These are phyloP conservation scores for Caretta caretta DNA, from an alignment of 2,113 vertebrate genomes.

Conservation along the genomic window DNA sequence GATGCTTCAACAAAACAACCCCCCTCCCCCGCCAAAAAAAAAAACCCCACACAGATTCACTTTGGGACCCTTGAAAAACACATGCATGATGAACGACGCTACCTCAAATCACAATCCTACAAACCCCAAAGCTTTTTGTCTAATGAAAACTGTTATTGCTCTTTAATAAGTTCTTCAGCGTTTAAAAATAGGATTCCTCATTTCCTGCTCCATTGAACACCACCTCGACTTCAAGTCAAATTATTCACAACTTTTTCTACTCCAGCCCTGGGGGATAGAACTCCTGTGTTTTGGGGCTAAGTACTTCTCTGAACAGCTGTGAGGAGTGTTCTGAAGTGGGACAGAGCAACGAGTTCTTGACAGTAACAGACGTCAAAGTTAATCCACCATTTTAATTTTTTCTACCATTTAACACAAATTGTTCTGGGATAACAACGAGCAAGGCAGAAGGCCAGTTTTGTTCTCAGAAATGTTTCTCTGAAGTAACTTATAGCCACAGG, in stretches of 20 bases:
- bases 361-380: slow-evolving; percentile 50
- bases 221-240: slow-evolving; percentile 80
- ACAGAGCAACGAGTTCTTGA: slow-evolving; percentile 46
- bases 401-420: background rate
- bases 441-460: background rate
- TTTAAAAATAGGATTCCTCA: slow-evolving; percentile 77
- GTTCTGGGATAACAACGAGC: background rate
- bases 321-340: slow-evolving; percentile 50
- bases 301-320: slow-evolving; percentile 75
- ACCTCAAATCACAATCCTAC: slow-evolving; percentile 33
- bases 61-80: slow-evolving; percentile 51
- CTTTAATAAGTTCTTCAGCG: slow-evolving; percentile 75
- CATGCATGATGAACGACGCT: slow-evolving; percentile 43
- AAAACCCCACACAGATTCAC: slow-evolving; percentile 4
- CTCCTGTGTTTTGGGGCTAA: slow-evolving; percentile 58
- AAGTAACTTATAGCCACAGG: background rate
- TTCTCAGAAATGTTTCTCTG: slow-evolving; percentile 16
- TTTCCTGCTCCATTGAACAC: slow-evolving; percentile 74
- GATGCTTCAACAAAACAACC: slow-evolving; percentile 3
- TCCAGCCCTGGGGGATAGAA: slow-evolving; percentile 59
- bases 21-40: too few species aligned
- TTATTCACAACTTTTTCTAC: slow-evolving; percentile 75
- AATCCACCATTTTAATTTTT: background rate
- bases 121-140: slow-evolving; percentile 58
- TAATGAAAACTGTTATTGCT: slow-evolving; percentile 70